phyloP scores from a whole-genome alignment of 2,113 vertebrate genomes.

The Brachionichthys hirsutus region DNA sequence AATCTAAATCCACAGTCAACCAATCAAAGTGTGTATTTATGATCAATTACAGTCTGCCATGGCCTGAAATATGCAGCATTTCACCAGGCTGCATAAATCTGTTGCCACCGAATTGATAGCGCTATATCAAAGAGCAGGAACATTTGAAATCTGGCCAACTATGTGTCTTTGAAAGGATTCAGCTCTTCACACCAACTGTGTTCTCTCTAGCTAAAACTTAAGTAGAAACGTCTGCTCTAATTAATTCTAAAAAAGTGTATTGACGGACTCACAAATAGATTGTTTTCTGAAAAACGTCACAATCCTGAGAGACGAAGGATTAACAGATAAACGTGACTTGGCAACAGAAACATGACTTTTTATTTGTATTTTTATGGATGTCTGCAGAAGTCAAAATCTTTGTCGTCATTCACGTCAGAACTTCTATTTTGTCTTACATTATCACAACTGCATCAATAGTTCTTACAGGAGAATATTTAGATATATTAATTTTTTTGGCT shows the following conservation, averaged over 20 bases:
- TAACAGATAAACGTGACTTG: not conserved
- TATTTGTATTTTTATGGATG: slow-evolving; percentile 1
- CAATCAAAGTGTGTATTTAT: slow-evolving; percentile 37
- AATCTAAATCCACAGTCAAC: slow-evolving; percentile 20
- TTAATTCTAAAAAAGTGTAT: no score
- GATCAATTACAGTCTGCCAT: slow-evolving; percentile 14
- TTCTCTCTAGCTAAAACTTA: slow-evolving; percentile 1
- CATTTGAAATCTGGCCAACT: not conserved
- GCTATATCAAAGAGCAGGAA: not conserved
- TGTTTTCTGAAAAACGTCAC: no score
- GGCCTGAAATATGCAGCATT: slow-evolving; percentile 1
- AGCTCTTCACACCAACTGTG: not conserved
- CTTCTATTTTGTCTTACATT: not conserved
- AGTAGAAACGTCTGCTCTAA: no score
- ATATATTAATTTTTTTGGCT: not conserved
- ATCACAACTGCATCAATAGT: slow-evolving; percentile 5
- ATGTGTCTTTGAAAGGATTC: not conserved
- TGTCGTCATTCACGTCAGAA: not conserved
- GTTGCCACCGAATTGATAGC: not conserved
- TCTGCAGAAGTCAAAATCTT: not conserved
- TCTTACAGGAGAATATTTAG: not conserved
- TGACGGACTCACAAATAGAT: no score
- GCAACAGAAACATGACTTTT: not conserved
- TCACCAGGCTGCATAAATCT: slow-evolving; percentile 11
- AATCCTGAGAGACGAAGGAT: no score